These are phyloP conservation scores for Spinibarbus caldwelli DNA, from an alignment of 2,797 vertebrate genomes.

Conservation along the genomic window DNA sequence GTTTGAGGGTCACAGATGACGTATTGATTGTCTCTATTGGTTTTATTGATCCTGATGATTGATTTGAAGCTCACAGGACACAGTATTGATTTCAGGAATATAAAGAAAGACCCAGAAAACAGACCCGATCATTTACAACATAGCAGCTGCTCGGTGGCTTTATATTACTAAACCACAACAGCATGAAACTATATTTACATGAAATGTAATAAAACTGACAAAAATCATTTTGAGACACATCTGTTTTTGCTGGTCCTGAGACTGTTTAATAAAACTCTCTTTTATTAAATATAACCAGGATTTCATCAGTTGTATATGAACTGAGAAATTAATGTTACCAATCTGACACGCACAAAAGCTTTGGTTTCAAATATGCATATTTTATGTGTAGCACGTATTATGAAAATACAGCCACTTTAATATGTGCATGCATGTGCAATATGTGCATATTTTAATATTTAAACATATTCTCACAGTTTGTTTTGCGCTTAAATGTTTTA, in stretches of 20 bases:
- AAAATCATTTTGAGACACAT: not conserved
- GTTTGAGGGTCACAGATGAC: constrained; percentile 1
- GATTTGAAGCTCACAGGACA: constrained; percentile 13
- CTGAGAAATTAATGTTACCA: not conserved
- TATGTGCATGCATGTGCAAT: not conserved
- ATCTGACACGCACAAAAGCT: not conserved
- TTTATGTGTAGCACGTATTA: not conserved
- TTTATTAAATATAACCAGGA: not conserved
- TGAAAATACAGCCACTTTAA: not conserved
- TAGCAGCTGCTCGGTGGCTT: not conserved
- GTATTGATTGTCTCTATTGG: not conserved
- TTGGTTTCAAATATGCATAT: not conserved
- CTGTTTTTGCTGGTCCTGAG: too few species aligned
- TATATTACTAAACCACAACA: not conserved
- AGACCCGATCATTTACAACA: not conserved
- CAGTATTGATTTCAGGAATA: constrained; percentile 30
- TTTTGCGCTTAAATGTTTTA: not conserved
- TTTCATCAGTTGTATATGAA: not conserved
- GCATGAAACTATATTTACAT: too few species aligned
- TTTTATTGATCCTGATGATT: constrained; percentile 35
- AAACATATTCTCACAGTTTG: not conserved
- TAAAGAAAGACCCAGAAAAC: not conserved
- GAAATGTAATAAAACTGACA: not conserved
- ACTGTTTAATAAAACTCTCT: too few species aligned
- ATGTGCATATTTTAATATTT: not conserved